phyloP scores from a whole-genome alignment of 1,140 invertebrate genomes.

The Elymnias hypermnestra region DNA sequence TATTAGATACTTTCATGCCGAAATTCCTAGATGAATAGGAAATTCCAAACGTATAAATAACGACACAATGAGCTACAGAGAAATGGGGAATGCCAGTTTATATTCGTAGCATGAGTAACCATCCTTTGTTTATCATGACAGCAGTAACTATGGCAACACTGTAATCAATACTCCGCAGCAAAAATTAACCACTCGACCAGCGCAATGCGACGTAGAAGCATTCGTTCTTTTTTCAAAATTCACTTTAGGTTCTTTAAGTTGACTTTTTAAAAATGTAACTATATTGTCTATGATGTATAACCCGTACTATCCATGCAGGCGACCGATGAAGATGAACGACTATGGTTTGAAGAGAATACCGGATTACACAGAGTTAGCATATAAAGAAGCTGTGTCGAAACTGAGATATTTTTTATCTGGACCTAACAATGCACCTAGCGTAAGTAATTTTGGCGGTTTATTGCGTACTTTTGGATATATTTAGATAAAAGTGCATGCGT shows the following conservation, averaged over 20 bases:
- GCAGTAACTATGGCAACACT: constrained; percentile 46
- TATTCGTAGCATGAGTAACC: no score
- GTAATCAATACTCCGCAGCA: constrained; percentile 45
- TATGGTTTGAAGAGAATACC: constrained; percentile 78
- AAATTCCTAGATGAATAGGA: no score
- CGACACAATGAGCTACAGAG: no score
- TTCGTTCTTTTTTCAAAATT: constrained; percentile 24
- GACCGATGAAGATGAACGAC: constrained; percentile 65
- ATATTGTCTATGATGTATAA: constrained; percentile 35
- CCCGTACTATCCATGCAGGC: constrained; percentile 48
- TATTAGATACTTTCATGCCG: no score
- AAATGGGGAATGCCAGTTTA: no score
- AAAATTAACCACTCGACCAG: constrained; percentile 24
- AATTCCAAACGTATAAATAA: no score
- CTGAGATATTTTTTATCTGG: constrained; percentile 85
- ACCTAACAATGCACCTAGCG: constrained; percentile 81
- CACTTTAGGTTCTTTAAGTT: constrained; percentile 28
- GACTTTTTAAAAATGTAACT: constrained; percentile 32
- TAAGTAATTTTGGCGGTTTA: no score
- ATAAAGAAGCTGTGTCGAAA: constrained; percentile 87
- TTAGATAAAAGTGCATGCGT: no score
- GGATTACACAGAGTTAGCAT: constrained; percentile 88
- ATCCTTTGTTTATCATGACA: constrained; percentile 43
- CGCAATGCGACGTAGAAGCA: constrained; percentile 42
- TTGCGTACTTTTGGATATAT: no score